Conservation (phyloP, 2,888 invertebrate genomes). For the Xylophagus ater region DNA sequence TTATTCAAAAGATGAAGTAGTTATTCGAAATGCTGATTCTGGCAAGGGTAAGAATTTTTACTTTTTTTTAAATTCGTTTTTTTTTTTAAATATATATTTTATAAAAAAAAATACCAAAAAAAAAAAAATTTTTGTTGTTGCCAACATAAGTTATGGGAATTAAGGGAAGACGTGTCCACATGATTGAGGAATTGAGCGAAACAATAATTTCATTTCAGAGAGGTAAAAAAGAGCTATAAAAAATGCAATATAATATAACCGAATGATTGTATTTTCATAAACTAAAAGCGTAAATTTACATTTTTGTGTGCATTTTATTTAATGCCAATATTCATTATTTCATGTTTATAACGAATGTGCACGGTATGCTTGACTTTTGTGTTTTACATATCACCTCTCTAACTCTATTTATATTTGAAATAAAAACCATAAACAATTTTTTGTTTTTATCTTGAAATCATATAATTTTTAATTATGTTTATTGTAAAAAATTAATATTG, state of each 20-base stretch:
- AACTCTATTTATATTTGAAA: too few relatives aligned
- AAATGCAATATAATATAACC: background rate
- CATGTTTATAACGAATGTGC: too few relatives aligned
- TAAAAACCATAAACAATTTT: too few relatives aligned
- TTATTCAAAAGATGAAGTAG: constrained; percentile 89
- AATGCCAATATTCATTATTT: too few relatives aligned
- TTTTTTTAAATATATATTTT: constrained; percentile 11
- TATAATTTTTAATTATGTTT: too few relatives aligned
- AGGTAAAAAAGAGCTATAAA: constrained; percentile 56
- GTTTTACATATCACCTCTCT: too few relatives aligned
- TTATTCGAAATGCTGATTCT: constrained; percentile 89
- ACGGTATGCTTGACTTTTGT: too few relatives aligned
- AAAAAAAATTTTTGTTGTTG: constrained; percentile 9
- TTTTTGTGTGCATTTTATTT: too few relatives aligned
- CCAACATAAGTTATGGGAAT: constrained; percentile 82
- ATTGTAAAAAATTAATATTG: too few relatives aligned
- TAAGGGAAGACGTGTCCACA: constrained; percentile 94
- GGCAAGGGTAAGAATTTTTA: constrained; percentile 67
- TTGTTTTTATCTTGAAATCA: too few relatives aligned
- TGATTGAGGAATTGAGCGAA: constrained; percentile 97
- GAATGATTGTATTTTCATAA: too few relatives aligned
- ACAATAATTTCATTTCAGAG: constrained; percentile 98
- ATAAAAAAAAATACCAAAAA: constrained; percentile 2
- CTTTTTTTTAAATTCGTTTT: constrained; percentile 14
- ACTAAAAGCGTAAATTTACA: too few relatives aligned